These are phyloP conservation scores for Quadroppia sp. DNA, from an alignment of 2,888 invertebrate genomes.

Conservation along the genomic window DNA sequence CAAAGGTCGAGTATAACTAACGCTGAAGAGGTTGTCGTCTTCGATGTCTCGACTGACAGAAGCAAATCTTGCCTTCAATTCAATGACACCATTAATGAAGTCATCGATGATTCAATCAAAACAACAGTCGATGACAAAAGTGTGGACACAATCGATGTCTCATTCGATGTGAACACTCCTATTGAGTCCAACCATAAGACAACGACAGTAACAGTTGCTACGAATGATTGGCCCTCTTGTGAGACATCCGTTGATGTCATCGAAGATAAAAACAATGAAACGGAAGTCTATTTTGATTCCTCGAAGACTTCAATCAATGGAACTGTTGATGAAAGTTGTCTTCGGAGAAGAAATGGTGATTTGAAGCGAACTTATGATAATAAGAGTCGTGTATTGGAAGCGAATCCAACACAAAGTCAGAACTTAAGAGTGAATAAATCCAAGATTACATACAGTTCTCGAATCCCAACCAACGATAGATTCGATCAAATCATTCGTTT, in stretches of 20 bases:
- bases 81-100: neutral
- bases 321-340: neutral
- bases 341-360: too few relatives aligned
- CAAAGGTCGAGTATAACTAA: neutral
- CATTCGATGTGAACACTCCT: neutral
- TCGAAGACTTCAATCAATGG: neutral
- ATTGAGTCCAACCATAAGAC: neutral
- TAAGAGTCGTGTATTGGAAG: neutral
- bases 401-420: slow-evolving; percentile 18
- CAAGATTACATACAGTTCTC: slow-evolving; percentile 19
- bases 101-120: too few relatives aligned
- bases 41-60: slow-evolving; percentile 4
- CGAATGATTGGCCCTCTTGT: neutral
- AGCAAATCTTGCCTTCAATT: neutral
- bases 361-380: neutral
- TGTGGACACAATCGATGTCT: neutral
- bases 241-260: neutral
- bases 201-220: neutral
- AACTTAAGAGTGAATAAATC: neutral
- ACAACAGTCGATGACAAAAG: neutral
- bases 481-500: slow-evolving; percentile 21
- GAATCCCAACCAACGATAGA: neutral
- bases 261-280: neutral
- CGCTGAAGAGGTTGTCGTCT: neutral
- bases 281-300: neutral